phyloP scores from a whole-genome alignment of 1,140 invertebrate genomes.

The Cephus cinctus region DNA sequence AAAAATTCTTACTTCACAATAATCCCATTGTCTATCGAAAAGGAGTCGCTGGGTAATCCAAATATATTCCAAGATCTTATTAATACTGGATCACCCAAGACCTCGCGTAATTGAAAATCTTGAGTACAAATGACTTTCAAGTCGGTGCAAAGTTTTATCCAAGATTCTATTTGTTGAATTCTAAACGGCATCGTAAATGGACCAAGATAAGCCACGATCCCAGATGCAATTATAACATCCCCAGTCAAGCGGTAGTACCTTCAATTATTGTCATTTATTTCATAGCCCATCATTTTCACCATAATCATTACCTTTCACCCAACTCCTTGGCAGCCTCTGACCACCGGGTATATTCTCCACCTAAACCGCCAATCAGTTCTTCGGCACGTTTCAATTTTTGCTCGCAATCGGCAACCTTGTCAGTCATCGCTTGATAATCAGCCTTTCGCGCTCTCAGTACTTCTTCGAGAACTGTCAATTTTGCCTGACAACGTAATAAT shows the following conservation, averaged over 20 bases:
- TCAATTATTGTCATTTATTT: constrained; percentile 20
- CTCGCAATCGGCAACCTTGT: constrained; percentile 83
- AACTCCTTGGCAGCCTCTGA: constrained; percentile 72
- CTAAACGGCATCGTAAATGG: constrained; percentile 83
- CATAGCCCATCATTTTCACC: not conserved
- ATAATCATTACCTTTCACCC: constrained; percentile 60
- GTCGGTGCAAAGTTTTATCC: constrained; percentile 67
- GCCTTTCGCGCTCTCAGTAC: constrained; percentile 61
- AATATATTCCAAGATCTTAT: constrained; percentile 90
- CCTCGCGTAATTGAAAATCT: constrained; percentile 72
- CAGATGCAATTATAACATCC: constrained; percentile 84
- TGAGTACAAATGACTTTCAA: constrained; percentile 73
- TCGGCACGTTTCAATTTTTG: constrained; percentile 90
- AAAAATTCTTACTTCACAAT: constrained; percentile 62
- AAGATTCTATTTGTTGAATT: constrained; percentile 67
- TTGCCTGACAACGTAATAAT: constrained; percentile 26
- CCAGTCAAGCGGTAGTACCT: constrained; percentile 66
- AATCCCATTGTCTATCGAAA: constrained; percentile 91
- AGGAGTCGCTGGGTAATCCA: constrained; percentile 84
- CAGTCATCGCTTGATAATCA: constrained; percentile 65
- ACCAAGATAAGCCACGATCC: constrained; percentile 87
- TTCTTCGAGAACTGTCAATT: constrained; percentile 56
- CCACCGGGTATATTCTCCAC: constrained; percentile 83
- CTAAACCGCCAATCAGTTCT: constrained; percentile 85
- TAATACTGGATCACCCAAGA: constrained; percentile 83